Percentiles rank a stretch among this genome's conserved stretches.
Conservation (phyloP, 2,113 vertebrate species). For the Anolis sagrei region DNA sequence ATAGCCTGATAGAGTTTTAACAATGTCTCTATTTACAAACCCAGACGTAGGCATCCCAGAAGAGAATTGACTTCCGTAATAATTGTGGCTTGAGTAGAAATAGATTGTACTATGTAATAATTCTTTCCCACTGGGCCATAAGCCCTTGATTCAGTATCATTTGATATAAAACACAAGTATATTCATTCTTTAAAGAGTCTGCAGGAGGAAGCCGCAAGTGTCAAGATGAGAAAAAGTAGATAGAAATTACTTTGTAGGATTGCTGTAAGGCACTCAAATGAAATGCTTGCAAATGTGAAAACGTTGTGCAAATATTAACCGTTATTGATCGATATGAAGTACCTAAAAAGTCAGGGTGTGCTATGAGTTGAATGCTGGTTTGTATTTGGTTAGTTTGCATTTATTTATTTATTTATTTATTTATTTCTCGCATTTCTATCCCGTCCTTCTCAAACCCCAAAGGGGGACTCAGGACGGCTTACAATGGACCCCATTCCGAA, state of each 20-base stretch:
- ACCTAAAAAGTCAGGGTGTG: neutral
- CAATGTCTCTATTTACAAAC: constrained; percentile 52
- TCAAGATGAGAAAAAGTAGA: neutral
- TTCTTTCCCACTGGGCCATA: constrained; percentile 25
- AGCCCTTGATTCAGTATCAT: neutral
- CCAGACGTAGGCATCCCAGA: constrained; percentile 32
- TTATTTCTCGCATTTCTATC: no score
- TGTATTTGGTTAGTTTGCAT: no score
- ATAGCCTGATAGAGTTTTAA: constrained; percentile 49
- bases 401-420: no score
- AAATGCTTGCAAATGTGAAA: neutral
- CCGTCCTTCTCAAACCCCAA: no score
- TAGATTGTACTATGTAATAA: constrained; percentile 33
- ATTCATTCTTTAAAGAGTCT: neutral
- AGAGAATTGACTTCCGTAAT: neutral
- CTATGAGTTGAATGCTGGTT: no score
- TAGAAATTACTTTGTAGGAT: neutral
- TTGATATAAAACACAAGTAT: neutral
- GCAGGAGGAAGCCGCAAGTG: neutral
- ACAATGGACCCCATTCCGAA: no score
- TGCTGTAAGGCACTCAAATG: neutral
- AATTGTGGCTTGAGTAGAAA: constrained; percentile 58
- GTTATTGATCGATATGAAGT: neutral
- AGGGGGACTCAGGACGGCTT: no score
- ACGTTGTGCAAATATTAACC: neutral